phyloP scores from a whole-genome alignment of 2,113 vertebrate genomes.

The Urocynchramus pylzowi region DNA sequence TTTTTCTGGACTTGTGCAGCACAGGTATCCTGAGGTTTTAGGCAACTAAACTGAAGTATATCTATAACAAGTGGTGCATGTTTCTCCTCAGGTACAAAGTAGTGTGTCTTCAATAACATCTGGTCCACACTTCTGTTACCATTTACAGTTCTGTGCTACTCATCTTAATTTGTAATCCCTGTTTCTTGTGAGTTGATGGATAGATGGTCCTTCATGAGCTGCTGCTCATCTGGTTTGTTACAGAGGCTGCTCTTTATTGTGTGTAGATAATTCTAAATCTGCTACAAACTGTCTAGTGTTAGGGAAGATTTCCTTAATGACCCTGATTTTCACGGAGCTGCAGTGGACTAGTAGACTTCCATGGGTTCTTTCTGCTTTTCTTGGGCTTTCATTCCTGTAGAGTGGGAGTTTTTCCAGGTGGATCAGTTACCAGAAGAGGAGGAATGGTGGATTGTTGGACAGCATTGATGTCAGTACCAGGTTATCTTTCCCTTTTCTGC shows the following conservation, averaged over 20 bases:
- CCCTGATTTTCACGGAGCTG: background rate
- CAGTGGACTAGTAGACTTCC: background rate
- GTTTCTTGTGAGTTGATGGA: background rate
- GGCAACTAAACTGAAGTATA: background rate
- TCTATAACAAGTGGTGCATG: background rate
- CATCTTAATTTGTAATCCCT: background rate
- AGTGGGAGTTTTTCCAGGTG: background rate
- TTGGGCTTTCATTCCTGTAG: background rate
- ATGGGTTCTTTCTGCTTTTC: background rate
- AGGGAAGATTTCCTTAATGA: background rate
- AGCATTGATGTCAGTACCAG: rapidly evolving
- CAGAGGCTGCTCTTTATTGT: background rate
- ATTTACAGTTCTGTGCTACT: background rate
- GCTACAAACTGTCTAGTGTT: background rate
- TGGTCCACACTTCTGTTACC: background rate
- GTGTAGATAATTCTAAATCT: background rate
- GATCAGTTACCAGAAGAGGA: background rate
- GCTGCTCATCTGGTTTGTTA: background rate
- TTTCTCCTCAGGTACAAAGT: background rate
- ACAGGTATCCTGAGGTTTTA: background rate
- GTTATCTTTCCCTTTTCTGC: background rate
- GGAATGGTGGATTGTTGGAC: background rate
- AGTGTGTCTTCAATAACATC: background rate
- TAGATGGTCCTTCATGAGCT: background rate
- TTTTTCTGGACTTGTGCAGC: background rate